Base-by-base conservation (phyloP, 2,113 vertebrate species). In the Sapayoa aenigma region DNA sequence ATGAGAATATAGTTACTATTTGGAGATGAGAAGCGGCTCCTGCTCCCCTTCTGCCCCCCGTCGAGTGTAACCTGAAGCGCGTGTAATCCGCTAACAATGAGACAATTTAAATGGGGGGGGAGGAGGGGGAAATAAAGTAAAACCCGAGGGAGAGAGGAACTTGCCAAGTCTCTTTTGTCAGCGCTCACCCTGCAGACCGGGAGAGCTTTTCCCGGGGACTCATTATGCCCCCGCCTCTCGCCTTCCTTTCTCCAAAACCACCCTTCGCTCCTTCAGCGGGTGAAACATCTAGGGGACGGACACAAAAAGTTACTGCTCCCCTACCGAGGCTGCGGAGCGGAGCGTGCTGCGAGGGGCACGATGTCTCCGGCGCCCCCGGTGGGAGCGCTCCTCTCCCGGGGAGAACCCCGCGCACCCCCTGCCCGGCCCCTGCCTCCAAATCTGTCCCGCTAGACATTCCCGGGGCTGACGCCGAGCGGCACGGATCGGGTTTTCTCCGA, bases 121-220 rank as follows among this genome's bases (percentile, higher is more conserved):
- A 24, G 7, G 7, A 7, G 53, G 11, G 28, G 12, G 11, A 22
- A 33, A 33, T 21, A 59, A 25, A 33, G 28, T 19, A 41, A 69
- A 59, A 63, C 30, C 5, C 33, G 23, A 30, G 30, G 44, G 42
- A 49, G 20, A 78, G 71, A 69, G 47, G 21, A 91, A 87, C 80
- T 94, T 94, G 83, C 71, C 84, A 94, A 93, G 81, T 84, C 58
- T 65, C 65, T 81, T 25, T 91, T 91, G 55, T 77, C 82, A 90
- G 80, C 84, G 58, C 60, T 93, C 94, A 80, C 9, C 16, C 52
- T 41, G 20, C 23, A 55, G 80, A 71, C 62, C 59, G 49, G 44
- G 76, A 76, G 74, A 22, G 78, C 53, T 93, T 84, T 85, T 76
- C 30, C 42, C 9, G 18, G 22, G 17, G 14, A 69, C 23, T 23